Conservation (phyloP, 2,797 vertebrate species). For the Gymnocypris eckloni region DNA sequence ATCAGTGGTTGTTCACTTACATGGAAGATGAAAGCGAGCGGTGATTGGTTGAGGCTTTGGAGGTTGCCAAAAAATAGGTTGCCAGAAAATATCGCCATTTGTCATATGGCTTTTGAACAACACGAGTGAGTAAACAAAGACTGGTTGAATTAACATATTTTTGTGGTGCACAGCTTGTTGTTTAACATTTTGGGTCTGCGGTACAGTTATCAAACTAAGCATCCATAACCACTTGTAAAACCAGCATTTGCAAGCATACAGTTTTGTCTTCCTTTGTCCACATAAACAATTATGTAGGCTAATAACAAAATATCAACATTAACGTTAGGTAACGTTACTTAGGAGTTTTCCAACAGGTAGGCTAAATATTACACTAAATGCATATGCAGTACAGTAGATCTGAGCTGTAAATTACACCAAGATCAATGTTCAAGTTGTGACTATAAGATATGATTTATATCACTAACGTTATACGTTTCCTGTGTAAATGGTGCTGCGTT, state of each 20-base stretch:
- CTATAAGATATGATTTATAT: not conserved
- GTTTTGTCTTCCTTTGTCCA: not conserved
- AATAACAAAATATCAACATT: not conserved
- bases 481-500: not conserved
- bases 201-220: not conserved
- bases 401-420: not conserved
- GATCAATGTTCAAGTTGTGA: not conserved
- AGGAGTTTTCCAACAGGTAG: not conserved
- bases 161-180: not conserved
- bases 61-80: not conserved
- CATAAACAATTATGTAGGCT: not conserved
- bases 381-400: not conserved
- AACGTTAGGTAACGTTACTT: not conserved
- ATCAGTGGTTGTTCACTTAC: not conserved
- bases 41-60: too few relatives aligned
- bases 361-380: not conserved
- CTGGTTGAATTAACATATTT: not conserved
- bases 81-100: not conserved
- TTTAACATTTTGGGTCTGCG: not conserved
- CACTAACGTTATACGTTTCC: not conserved
- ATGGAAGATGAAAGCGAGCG: not conserved
- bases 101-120: slow-evolving; percentile 12
- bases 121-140: not conserved
- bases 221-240: not conserved
- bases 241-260: not conserved